These are phyloP conservation scores for Melipona bicolor DNA, from an alignment of 2,888 invertebrate genomes.

Conservation along the genomic window DNA sequence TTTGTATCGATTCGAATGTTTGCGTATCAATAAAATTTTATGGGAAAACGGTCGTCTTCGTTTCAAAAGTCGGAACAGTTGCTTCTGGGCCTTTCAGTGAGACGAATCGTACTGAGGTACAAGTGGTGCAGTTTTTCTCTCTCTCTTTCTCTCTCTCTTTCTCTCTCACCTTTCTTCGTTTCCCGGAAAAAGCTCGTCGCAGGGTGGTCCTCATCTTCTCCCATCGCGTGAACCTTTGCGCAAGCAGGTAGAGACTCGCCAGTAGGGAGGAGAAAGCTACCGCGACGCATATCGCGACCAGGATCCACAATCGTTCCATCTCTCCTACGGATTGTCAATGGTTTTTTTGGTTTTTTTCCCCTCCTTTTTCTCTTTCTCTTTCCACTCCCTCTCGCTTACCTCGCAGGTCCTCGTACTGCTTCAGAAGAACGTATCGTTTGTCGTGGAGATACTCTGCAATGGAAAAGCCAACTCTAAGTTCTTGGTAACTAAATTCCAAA, in stretches of 20 bases:
- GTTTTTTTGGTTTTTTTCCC: not conserved
- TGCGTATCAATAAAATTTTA: too few species aligned
- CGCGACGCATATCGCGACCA: constrained; percentile 66
- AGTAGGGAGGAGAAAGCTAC: constrained; percentile 66
- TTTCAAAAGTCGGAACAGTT: too few species aligned
- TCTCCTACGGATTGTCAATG: constrained; percentile 62
- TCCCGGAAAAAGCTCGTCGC: constrained; percentile 69
- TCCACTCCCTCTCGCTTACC: constrained; percentile 66
- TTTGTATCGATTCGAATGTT: too few species aligned
- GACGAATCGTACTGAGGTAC: too few species aligned
- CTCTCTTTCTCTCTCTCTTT: too few species aligned
- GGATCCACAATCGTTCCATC: constrained; percentile 63
- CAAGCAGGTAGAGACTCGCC: constrained; percentile 66
- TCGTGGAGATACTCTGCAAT: constrained; percentile 86
- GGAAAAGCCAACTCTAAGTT: not conserved
- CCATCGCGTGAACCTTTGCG: constrained; percentile 67
- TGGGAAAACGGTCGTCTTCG: too few species aligned
- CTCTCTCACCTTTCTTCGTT: constrained; percentile 73
- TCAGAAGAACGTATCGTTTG: constrained; percentile 84
- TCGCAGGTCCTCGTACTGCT: constrained; percentile 69
- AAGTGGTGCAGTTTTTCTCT: too few species aligned
- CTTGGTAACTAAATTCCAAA: too few species aligned
- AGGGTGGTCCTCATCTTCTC: constrained; percentile 69
- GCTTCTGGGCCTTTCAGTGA: too few species aligned
- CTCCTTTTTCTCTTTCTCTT: not conserved